These are phyloP conservation scores for Leucophenga maculata DNA, from an alignment of 2,888 invertebrate species.

Conservation along the genomic window DNA sequence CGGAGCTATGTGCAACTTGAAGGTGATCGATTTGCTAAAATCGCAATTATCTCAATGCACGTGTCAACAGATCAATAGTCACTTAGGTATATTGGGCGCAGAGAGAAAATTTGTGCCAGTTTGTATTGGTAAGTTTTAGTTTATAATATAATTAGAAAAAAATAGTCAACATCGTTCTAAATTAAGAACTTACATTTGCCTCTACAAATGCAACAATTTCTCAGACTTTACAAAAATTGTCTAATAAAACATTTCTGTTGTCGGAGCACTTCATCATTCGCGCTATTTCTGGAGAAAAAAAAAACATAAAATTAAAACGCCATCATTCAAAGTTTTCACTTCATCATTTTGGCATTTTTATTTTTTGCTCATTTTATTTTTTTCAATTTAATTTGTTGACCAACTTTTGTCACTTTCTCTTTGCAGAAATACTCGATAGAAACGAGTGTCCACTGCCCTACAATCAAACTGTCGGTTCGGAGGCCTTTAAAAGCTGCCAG, in stretches of 20 bases:
- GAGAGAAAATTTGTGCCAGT: conserved; percentile 64
- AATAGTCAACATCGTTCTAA: no score
- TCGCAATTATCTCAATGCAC: conserved; percentile 60
- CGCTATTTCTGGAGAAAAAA: no score
- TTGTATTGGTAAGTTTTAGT: conserved; percentile 65
- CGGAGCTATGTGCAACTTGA: conserved; percentile 77
- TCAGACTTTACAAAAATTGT: no score
- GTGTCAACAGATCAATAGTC: conserved; percentile 67
- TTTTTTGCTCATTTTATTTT: not conserved
- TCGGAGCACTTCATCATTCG: no score
- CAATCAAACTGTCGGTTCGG: conserved; percentile 64
- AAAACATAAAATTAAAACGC: not conserved
- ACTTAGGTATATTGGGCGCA: conserved; percentile 60
- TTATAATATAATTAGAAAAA: not conserved
- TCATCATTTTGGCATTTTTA: not conserved
- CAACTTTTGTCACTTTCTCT: conserved; percentile 40
- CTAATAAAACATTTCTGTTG: no score
- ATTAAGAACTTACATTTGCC: no score
- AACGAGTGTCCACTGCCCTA: conserved; percentile 66
- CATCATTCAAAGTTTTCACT: not conserved
- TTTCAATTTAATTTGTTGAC: conserved; percentile 24
- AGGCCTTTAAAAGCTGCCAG: conserved; percentile 59
- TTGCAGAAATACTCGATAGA: conserved; percentile 56
- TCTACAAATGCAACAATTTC: no score
- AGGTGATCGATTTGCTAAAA: conserved; percentile 74